Percentiles rank a stretch among this genome's conserved stretches.
Conservation (phyloP, 2,888 invertebrate genomes). For the Drosophila demipolita region DNA sequence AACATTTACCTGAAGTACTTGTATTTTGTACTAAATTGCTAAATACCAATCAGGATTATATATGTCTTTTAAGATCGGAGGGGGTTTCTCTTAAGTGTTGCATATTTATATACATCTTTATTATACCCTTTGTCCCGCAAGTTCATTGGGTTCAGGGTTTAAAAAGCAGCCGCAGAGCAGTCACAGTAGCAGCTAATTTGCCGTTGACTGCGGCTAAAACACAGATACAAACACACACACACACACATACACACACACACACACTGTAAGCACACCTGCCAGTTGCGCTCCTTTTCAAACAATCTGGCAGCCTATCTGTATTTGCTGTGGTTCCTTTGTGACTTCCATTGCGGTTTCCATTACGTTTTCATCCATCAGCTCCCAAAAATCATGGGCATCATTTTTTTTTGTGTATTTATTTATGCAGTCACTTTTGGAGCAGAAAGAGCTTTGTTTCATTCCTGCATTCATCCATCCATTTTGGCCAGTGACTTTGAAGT, state of each 20-base stretch:
- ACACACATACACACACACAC: neutral
- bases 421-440: slow-evolving; percentile 32
- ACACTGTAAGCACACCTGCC: slow-evolving; percentile 22
- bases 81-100: neutral
- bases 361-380: slow-evolving; percentile 27
- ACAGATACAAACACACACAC: slow-evolving; percentile 12
- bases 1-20: neutral
- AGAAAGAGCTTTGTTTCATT: neutral
- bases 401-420: slow-evolving; percentile 41
- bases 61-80: neutral
- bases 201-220: slow-evolving; percentile 19
- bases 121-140: neutral
- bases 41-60: neutral
- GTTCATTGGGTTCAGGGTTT: neutral
- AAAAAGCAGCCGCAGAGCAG: slow-evolving; percentile 22
- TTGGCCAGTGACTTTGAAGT: slow-evolving; percentile 40
- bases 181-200: slow-evolving; percentile 70
- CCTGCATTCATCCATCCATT: slow-evolving; percentile 18
- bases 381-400: slow-evolving; percentile 28
- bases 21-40: no score
- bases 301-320: slow-evolving; percentile 16
- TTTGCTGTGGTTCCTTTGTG: slow-evolving; percentile 52
- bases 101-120: neutral
- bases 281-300: slow-evolving; percentile 39
- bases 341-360: slow-evolving; percentile 16